Percentiles rank a stretch among this genome's conserved stretches.
Evolutionary conservation across 1,140 invertebrate genomes (phyloP).

Genomic region (Sycophila sp.): DNA sequence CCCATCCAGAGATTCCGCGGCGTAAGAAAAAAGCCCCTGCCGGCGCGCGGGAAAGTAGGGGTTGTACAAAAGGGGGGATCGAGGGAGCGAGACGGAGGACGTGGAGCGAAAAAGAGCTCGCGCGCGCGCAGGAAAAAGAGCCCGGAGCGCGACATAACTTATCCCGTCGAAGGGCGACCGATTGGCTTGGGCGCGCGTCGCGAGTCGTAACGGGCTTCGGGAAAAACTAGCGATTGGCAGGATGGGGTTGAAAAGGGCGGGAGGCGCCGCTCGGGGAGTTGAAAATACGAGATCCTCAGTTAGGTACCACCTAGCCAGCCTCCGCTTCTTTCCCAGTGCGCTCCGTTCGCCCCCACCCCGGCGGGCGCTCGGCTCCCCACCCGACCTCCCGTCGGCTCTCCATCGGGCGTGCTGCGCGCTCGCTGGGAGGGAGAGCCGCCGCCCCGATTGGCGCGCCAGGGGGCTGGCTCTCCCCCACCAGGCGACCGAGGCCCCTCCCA

Average conservation of each 20-base stretch:
- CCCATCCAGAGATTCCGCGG: constrained; percentile 18
- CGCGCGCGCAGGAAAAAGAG: neutral
- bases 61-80: constrained; percentile 2
- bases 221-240: constrained; percentile 63
- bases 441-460: constrained; percentile 50
- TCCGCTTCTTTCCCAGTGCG: constrained; percentile 57
- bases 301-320: constrained; percentile 64
- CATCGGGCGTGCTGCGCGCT: constrained; percentile 42
- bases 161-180: constrained; percentile 49
- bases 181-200: constrained; percentile 45
- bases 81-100: neutral
- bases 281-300: constrained; percentile 60
- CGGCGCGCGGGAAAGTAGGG: constrained; percentile 16
- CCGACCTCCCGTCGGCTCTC: constrained; percentile 40
- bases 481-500: constrained; percentile 43
- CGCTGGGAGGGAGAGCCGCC: constrained; percentile 41
- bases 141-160: constrained; percentile 46
- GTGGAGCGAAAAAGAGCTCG: neutral
- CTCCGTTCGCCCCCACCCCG: constrained; percentile 40
- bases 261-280: constrained; percentile 55
- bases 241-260: constrained; percentile 62
- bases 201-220: constrained; percentile 31
- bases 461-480: constrained; percentile 57
- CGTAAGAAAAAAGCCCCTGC: constrained; percentile 13
- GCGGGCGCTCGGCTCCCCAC: constrained; percentile 24